A percentile compares a stretch with the other conserved stretches of the same genome.
These are phyloP conservation scores for Sylvilagus bachmani DNA, from an alignment of 2,113 vertebrate genomes.

Conservation along the genomic window DNA sequence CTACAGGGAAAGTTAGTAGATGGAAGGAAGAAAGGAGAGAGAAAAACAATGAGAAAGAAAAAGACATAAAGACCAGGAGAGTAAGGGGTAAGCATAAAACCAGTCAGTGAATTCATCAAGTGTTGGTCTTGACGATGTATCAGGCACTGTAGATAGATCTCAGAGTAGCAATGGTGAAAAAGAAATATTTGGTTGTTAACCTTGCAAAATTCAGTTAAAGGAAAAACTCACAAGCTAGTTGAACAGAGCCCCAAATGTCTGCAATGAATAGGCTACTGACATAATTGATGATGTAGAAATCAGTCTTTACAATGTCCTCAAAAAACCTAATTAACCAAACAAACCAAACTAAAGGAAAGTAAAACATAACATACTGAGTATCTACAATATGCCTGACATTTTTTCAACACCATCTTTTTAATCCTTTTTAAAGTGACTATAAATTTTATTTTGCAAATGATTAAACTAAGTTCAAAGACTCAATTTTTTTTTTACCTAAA, in stretches of 20 bases:
- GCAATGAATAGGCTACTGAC: neutral
- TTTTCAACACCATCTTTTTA: neutral
- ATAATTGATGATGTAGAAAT: neutral
- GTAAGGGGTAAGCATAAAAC: neutral
- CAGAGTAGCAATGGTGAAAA: neutral
- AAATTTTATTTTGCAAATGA: constrained; percentile 2
- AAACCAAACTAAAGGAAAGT: constrained; percentile 9
- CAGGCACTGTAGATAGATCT: neutral
- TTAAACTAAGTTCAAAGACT: neutral
- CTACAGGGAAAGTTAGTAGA: neutral
- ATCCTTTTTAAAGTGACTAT: neutral
- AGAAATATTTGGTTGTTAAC: neutral
- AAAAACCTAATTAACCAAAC: neutral
- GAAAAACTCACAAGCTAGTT: neutral
- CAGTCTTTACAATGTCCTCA: neutral
- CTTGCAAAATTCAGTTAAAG: neutral
- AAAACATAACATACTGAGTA: neutral
- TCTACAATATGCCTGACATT: neutral
- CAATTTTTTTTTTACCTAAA: neutral
- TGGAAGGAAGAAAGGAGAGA: neutral
- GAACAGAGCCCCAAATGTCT: neutral
- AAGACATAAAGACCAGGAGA: neutral
- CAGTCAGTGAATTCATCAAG: neutral
- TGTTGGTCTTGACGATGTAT: neutral
- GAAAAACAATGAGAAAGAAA: neutral